Evolutionary conservation across 2,888 invertebrate genomes (phyloP).

Genomic region (Charanyca ferruginea): DNA sequence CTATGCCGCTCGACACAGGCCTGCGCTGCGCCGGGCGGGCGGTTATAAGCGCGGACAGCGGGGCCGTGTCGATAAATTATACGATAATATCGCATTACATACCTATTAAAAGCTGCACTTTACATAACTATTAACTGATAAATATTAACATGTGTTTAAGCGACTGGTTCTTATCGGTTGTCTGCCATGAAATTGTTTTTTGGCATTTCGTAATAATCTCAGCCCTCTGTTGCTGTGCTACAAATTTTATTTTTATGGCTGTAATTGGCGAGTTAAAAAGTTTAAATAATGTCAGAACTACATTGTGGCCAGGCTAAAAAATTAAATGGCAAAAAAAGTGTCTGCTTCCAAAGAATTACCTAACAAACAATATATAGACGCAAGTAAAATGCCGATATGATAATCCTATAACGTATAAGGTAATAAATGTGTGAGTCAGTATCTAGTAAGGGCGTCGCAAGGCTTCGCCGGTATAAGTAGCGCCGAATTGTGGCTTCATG

Average conservation of each 20-base stretch:
- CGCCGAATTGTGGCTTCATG: slow-evolving; percentile 86
- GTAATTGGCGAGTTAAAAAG: not conserved
- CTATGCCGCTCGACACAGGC: slow-evolving; percentile 51
- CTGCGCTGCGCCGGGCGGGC: slow-evolving; percentile 75
- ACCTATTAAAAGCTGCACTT: slow-evolving; percentile 84
- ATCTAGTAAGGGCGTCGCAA: slow-evolving; percentile 76
- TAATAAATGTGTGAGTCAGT: slow-evolving; percentile 77
- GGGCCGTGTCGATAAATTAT: slow-evolving; percentile 82
- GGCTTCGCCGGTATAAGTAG: slow-evolving; percentile 83
- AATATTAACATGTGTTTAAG: slow-evolving; percentile 80
- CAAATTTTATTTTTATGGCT: not conserved
- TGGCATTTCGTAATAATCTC: slow-evolving; percentile 15
- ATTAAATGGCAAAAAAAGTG: no score
- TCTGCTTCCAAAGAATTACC: not conserved
- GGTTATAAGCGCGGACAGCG: slow-evolving; percentile 75
- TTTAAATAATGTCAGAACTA: no score
- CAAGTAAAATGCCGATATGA: slow-evolving; percentile 53
- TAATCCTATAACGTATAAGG: slow-evolving; percentile 65
- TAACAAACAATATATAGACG: slow-evolving; percentile 27
- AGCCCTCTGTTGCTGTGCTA: no score
- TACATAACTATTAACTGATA: slow-evolving; percentile 80
- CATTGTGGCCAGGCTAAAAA: no score
- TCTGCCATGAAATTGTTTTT: slow-evolving; percentile 20
- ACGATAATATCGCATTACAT: slow-evolving; percentile 84
- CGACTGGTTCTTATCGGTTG: slow-evolving; percentile 71